A percentile compares a stretch with the other conserved stretches of the same genome.
Evolutionary conservation across 2,888 invertebrate genomes (phyloP).

Genomic region (Bibio marci): DNA sequence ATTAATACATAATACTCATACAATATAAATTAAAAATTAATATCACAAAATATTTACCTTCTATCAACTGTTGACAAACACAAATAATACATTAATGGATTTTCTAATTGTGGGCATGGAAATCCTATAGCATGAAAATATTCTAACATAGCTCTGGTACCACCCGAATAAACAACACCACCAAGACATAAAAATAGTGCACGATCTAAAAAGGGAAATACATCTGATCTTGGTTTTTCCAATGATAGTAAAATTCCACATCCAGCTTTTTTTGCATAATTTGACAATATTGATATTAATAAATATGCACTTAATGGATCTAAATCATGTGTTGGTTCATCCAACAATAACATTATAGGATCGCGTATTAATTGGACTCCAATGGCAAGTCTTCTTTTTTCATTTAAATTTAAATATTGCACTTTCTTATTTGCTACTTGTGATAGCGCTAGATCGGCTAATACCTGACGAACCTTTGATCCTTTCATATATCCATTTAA

Average conservation of each 20-base stretch:
- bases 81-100: conserved; percentile 92
- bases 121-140: conserved; percentile 93
- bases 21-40: no score
- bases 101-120: conserved; percentile 91
- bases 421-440: conserved; percentile 77
- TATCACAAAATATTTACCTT: conserved; percentile 20
- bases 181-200: conserved; percentile 81
- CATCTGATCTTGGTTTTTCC: conserved; percentile 87
- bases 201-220: conserved; percentile 81
- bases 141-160: conserved; percentile 79
- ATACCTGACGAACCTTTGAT: conserved; percentile 76
- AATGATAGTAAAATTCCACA: conserved; percentile 80
- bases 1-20: no score
- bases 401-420: conserved; percentile 71
- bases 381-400: conserved; percentile 75
- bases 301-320: conserved; percentile 92
- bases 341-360: conserved; percentile 76
- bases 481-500: conserved; percentile 59
- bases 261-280: conserved; percentile 75
- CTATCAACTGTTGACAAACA: conserved; percentile 45
- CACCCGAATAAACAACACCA: conserved; percentile 81
- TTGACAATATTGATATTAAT: conserved; percentile 83
- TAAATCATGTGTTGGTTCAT: conserved; percentile 88
- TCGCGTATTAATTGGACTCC: conserved; percentile 87
- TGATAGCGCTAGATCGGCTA: conserved; percentile 84